Percentiles rank a stretch among this genome's conserved stretches.
phyloP scores from a whole-genome alignment of 2,888 invertebrate genomes.

The Eremobia ochroleuca region DNA sequence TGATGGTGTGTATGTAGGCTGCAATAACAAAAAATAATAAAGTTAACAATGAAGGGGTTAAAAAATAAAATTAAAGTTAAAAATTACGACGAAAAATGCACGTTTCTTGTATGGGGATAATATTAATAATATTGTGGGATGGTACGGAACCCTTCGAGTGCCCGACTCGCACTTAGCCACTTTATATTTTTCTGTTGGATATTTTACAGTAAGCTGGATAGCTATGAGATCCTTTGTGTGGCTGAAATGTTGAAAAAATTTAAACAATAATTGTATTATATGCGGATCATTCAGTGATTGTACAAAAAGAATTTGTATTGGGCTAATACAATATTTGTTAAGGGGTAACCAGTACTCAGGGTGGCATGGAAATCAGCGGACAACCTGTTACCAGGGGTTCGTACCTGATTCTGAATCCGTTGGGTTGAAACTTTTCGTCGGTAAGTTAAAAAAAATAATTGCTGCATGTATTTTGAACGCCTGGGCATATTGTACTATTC shows the following conservation, averaged over 20 bases:
- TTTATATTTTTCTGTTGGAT: constrained; percentile 25
- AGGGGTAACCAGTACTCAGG: neutral
- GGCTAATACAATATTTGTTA: constrained; percentile 32
- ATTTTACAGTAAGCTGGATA: neutral
- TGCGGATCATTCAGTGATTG: constrained; percentile 5
- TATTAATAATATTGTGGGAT: no score
- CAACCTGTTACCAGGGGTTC: no score
- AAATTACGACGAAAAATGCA: no score
- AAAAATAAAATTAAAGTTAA: no score
- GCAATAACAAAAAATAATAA: neutral
- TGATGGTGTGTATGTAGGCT: neutral
- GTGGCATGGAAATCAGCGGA: no score
- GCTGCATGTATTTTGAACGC: no score
- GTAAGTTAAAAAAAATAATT: no score
- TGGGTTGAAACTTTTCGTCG: no score
- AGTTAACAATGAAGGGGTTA: neutral
- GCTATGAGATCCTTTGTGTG: constrained; percentile 7
- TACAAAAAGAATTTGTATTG: constrained; percentile 11
- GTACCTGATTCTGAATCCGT: no score
- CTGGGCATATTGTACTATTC: no score
- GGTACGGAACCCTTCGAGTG: neutral
- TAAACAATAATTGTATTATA: constrained; percentile 34
- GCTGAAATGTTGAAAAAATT: constrained; percentile 8
- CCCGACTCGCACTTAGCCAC: neutral
- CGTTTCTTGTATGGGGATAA: no score